A percentile compares a stretch with the other conserved stretches of the same genome.
phyloP scores from a whole-genome alignment of 2,113 vertebrate species.

The Carassius carassius region DNA sequence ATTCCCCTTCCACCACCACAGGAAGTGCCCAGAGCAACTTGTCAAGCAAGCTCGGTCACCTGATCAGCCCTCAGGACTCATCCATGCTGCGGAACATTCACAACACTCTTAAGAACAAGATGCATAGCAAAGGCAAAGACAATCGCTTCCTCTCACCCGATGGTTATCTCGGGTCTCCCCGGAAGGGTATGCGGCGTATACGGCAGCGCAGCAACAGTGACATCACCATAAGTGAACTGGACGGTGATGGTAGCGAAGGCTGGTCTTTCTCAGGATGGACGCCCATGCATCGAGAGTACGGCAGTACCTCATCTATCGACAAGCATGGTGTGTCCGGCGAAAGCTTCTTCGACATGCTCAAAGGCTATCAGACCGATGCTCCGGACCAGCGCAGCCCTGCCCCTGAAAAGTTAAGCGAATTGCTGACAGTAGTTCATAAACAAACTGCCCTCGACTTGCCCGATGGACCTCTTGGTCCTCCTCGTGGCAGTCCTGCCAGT shows the following conservation, averaged over 20 bases:
- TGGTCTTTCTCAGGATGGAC: conserved; percentile 94
- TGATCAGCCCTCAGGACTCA: conserved; percentile 93
- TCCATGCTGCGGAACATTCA: conserved; percentile 97
- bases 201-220: conserved; percentile 98
- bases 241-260: conserved; percentile 93
- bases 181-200: conserved; percentile 94
- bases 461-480: conserved; percentile 81
- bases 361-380: conserved; percentile 91
- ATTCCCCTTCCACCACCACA: conserved; percentile 81
- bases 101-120: conserved; percentile 93
- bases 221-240: conserved; percentile 96
- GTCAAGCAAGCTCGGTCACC: conserved; percentile 86
- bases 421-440: conserved; percentile 85
- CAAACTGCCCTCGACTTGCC: conserved; percentile 85
- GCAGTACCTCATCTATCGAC: conserved; percentile 97
- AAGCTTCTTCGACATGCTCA: conserved; percentile 96
- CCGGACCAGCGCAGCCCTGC: conserved; percentile 86
- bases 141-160: conserved; percentile 95
- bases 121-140: conserved; percentile 87
- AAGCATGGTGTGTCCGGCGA: conserved; percentile 95
- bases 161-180: conserved; percentile 91
- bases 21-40: conserved; percentile 77
- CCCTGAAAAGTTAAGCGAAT: conserved; percentile 88
- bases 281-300: conserved; percentile 95
- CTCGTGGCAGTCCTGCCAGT: conserved; percentile 87